Percentiles rank a stretch among this genome's conserved stretches.
phyloP scores from a whole-genome alignment of 2,797 vertebrate genomes.

The Peromyscus eremicus region DNA sequence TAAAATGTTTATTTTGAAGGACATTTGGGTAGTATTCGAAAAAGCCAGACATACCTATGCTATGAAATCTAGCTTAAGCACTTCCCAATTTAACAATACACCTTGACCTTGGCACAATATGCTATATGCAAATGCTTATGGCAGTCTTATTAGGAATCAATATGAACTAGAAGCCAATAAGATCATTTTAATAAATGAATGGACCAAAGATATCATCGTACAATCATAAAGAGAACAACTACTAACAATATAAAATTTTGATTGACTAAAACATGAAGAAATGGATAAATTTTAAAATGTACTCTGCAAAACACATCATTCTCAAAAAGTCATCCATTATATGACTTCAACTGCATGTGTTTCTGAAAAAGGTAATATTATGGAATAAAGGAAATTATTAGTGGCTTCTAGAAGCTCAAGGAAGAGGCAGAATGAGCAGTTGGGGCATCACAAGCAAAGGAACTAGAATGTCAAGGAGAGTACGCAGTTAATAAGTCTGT shows the following conservation, averaged over 20 bases:
- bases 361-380: not conserved
- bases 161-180: not conserved
- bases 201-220: not conserved
- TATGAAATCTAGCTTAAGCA: no score
- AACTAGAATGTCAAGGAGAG: no score
- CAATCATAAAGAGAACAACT: not conserved
- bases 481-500: not conserved
- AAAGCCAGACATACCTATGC: not conserved
- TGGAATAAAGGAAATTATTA: not conserved
- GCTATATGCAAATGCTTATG: not conserved
- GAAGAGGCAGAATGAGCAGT: not conserved
- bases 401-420: not conserved
- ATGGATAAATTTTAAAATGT: no score
- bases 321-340: not conserved
- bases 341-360: not conserved
- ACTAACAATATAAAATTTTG: not conserved
- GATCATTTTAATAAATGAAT: not conserved
- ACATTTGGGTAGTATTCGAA: not conserved
- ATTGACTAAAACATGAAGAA: not conserved
- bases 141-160: no score
- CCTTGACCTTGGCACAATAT: no score
- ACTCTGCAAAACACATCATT: not conserved
- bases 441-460: not conserved
- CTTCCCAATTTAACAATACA: not conserved
- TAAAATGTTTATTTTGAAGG: not conserved